These are phyloP conservation scores for Scatophagus argus DNA, from an alignment of 2,113 vertebrate species.

Conservation along the genomic window DNA sequence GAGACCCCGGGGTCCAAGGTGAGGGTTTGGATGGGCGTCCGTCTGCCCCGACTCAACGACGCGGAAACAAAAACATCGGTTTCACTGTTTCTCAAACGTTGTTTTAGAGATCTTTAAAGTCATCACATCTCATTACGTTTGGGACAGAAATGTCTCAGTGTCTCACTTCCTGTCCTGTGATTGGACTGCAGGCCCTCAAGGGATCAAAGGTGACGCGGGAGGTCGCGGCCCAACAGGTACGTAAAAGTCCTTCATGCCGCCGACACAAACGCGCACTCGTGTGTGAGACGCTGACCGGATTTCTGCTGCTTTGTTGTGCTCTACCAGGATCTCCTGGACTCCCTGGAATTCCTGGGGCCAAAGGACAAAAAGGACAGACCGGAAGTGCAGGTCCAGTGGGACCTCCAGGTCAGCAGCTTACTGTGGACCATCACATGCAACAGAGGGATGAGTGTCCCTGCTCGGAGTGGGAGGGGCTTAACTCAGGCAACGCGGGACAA, in stretches of 20 bases:
- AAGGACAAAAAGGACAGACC: conserved; percentile 34
- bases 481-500: too few relatives aligned
- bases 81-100: too few relatives aligned
- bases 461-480: too few relatives aligned
- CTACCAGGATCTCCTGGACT: not conserved
- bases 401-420: conserved; percentile 33
- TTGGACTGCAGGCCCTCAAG: conserved; percentile 11
- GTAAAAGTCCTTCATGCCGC: not conserved
- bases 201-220: conserved; percentile 36
- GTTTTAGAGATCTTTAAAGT: too few relatives aligned
- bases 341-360: not conserved
- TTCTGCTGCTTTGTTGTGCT: not conserved
- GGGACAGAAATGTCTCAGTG: not conserved
- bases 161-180: not conserved
- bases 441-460: too few relatives aligned
- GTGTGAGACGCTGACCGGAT: not conserved
- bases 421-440: too few relatives aligned
- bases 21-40: not conserved
- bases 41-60: too few relatives aligned
- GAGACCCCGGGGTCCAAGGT: conserved; percentile 42
- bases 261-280: not conserved
- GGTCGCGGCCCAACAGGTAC: not conserved
- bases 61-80: not conserved
- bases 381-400: conserved; percentile 5
- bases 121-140: too few relatives aligned